Base-by-base conservation (phyloP, 1,140 invertebrate genomes). In the Pseudomyrmex cubaensis region DNA sequence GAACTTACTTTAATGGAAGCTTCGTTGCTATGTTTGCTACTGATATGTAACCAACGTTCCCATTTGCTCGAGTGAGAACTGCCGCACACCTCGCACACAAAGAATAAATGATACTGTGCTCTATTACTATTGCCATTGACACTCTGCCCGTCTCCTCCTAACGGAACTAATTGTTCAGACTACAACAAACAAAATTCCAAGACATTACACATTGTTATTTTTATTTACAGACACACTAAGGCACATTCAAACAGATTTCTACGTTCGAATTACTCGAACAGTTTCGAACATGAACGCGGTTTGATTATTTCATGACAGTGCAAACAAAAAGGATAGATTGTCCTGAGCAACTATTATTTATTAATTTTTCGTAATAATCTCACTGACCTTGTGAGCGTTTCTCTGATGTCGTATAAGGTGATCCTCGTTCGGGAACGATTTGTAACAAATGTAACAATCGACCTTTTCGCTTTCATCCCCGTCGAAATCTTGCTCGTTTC, bases 1-100 rank as follows among this genome's bases (percentile, higher is more conserved):
- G 9, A 46, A 75, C 87, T 92, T 76, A 95, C 91, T 74, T 91
- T 92, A 35, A 94, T 94, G 2, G 91, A 83, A 50, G 91, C 63
- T 73, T 95, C 95, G 20, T 94, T 90, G 13, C 82, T 85, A 75
- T 95, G 95, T 35, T 89, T 85, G 4, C 91, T 93, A 22, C 92
- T 94, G 4, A 95, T 94, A 84, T 95, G 95, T 22, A 94, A 90
- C 95, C 95, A 95, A 57, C 95, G 93, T 82, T 95, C 95, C 90
- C 95, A 94, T 83, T 95, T 95, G 48, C 94, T 95, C 0, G 93
- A 92, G 89, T 95, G 93, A 0, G 95, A 94, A 72, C 92, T 93
- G 10, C 94, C 94, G 70, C 95, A 95, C 35, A 95, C 86, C 83
- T 95, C 95, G 74, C 95, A 95, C 2, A 94, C 93, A 61, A 95